These are phyloP conservation scores for Ctenochaetus hawaiiensis DNA, from an alignment of 2,797 vertebrate species.

Conservation along the genomic window DNA sequence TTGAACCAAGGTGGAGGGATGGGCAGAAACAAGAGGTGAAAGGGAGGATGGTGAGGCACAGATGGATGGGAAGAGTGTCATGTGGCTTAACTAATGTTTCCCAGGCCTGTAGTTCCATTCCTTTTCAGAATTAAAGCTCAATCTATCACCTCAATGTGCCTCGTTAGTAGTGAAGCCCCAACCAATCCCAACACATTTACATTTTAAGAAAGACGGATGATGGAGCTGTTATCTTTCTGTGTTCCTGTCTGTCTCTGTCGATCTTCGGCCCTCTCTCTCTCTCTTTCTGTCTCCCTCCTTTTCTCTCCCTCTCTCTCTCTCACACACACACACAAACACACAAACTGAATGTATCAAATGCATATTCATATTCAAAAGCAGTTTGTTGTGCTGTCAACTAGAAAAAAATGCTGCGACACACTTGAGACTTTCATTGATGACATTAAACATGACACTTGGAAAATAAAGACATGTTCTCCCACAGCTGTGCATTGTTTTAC, in stretches of 20 bases:
- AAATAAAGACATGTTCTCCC: neutral
- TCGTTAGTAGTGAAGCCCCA: slow-evolving; percentile 71
- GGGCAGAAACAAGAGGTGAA: slow-evolving; percentile 53
- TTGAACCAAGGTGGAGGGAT: slow-evolving; percentile 65
- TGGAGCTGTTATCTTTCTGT: slow-evolving; percentile 50
- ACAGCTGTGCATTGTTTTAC: slow-evolving; percentile 6
- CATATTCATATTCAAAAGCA: slow-evolving; percentile 32
- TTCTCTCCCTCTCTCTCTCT: neutral
- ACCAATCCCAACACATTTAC: slow-evolving; percentile 75
- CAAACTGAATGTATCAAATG: neutral
- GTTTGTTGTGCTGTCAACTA: slow-evolving; percentile 14
- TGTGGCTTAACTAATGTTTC: slow-evolving; percentile 74
- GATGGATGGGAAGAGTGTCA: slow-evolving; percentile 73
- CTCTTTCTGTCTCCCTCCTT: slow-evolving; percentile 4
- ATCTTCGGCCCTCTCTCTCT: slow-evolving; percentile 23
- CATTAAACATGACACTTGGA: slow-evolving; percentile 17
- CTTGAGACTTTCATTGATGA: slow-evolving; percentile 25
- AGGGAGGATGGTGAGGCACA: slow-evolving; percentile 63
- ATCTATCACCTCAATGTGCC: slow-evolving; percentile 74
- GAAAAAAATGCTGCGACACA: slow-evolving; percentile 12
- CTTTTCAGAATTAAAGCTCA: slow-evolving; percentile 76
- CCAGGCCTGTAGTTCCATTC: slow-evolving; percentile 80
- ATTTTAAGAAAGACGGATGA: slow-evolving; percentile 74
- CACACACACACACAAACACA: slow-evolving; percentile 11
- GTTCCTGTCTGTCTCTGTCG: slow-evolving; percentile 32